A percentile compares a stretch with the other conserved stretches of the same genome.
These are phyloP conservation scores for Enteromius trimaculatus DNA, from an alignment of 2,797 vertebrate species.

Conservation along the genomic window DNA sequence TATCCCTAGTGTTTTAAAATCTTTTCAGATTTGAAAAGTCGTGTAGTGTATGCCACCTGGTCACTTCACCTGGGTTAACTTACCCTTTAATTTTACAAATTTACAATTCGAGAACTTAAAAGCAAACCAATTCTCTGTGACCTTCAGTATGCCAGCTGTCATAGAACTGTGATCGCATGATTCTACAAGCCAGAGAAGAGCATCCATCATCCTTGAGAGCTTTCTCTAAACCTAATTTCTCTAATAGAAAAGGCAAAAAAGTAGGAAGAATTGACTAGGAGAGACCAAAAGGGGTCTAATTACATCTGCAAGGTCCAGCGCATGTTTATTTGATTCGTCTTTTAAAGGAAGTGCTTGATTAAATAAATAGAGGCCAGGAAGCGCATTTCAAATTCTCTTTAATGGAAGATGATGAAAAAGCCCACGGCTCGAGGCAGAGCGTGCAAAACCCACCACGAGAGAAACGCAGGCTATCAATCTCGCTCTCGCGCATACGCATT, in stretches of 20 bases:
- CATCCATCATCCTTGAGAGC: conserved; percentile 1
- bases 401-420: conserved; percentile 55
- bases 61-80: not conserved
- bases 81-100: not conserved
- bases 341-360: conserved; percentile 61
- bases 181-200: not conserved
- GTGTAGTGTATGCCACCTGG: not conserved
- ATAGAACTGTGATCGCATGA: not conserved
- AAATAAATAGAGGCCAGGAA: conserved; percentile 59
- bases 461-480: conserved; percentile 12
- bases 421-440: conserved; percentile 19
- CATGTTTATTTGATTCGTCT: conserved; percentile 61
- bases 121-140: not conserved
- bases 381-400: conserved; percentile 59
- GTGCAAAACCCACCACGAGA: conserved; percentile 17
- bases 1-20: not conserved
- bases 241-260: conserved; percentile 26
- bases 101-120: not conserved
- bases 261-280: conserved; percentile 30
- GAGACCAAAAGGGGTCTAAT: conserved; percentile 46
- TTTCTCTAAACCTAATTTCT: not conserved
- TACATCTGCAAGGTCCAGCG: conserved; percentile 53
- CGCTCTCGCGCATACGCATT: conserved; percentile 2
- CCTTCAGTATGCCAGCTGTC: not conserved
- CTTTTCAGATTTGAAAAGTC: not conserved